Percentiles rank a stretch among this genome's conserved stretches.
These are phyloP conservation scores for Neodiprion virginianus DNA, from an alignment of 1,140 invertebrate species.

Conservation along the genomic window DNA sequence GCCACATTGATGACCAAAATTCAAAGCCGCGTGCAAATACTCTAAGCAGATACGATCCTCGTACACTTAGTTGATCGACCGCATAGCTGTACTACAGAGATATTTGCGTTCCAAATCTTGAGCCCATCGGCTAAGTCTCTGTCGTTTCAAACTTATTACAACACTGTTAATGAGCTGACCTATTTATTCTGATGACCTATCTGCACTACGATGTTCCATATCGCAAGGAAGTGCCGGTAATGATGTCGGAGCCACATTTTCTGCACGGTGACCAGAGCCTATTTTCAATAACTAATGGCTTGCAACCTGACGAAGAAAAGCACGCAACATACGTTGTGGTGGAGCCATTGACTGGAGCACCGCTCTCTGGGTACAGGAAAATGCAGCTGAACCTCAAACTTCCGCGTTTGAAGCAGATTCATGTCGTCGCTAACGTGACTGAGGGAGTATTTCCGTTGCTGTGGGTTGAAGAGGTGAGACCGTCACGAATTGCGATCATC, in stretches of 20 bases:
- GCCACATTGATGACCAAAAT: too few relatives aligned
- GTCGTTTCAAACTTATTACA: too few relatives aligned
- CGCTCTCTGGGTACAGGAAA: constrained; percentile 32
- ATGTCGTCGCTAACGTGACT: constrained; percentile 33
- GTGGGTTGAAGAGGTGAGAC: constrained; percentile 34
- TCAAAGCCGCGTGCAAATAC: too few relatives aligned
- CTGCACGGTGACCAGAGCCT: constrained; percentile 33
- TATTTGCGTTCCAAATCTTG: too few relatives aligned
- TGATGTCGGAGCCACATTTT: constrained; percentile 42
- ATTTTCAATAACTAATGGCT: constrained; percentile 27
- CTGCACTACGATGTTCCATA: too few relatives aligned
- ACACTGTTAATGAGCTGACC: too few relatives aligned
- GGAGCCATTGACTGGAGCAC: constrained; percentile 35
- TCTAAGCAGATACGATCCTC: too few relatives aligned
- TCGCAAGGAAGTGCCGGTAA: constrained; percentile 30
- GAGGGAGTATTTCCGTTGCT: constrained; percentile 39
- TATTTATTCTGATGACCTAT: too few relatives aligned
- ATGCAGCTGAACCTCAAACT: constrained; percentile 34
- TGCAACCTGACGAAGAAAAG: constrained; percentile 25
- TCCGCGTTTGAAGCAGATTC: constrained; percentile 10
- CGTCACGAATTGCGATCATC: not conserved
- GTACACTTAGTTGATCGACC: too few relatives aligned
- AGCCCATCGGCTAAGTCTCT: too few relatives aligned
- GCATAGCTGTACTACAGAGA: too few relatives aligned
- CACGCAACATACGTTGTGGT: constrained; percentile 37